Conservation (phyloP, 2,888 invertebrate species). For the Drosophila kambysellisi region DNA sequence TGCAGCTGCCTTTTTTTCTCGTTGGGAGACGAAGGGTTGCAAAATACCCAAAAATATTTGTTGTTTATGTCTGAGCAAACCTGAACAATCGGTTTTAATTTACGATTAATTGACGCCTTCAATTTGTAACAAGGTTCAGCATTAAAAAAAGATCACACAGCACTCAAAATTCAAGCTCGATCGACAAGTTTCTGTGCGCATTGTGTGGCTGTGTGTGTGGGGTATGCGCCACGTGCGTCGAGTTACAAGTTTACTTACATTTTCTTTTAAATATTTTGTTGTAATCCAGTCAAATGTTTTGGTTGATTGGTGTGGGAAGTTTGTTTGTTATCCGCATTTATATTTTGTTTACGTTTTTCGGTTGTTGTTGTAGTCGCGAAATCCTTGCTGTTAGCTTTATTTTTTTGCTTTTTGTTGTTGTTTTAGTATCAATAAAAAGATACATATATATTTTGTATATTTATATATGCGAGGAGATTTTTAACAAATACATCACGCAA, state of each 20-base stretch:
- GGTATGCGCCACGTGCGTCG: conserved; percentile 44
- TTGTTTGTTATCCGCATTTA: conserved; percentile 42
- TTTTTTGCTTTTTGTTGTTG: conserved; percentile 25
- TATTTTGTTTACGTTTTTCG: conserved; percentile 22
- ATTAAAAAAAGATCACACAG: background rate
- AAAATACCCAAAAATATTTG: background rate
- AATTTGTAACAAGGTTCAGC: background rate
- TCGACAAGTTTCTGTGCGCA: background rate
- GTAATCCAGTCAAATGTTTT: conserved; percentile 32
- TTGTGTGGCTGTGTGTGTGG: background rate
- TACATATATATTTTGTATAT: conserved; percentile 19
- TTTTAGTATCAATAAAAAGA: conserved; percentile 34
- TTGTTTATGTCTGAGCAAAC: background rate
- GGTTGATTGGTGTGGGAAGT: conserved; percentile 10
- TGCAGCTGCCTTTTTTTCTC: conserved; percentile 37
- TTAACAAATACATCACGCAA: conserved; percentile 67
- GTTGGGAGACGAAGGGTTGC: conserved; percentile 1
- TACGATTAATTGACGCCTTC: background rate
- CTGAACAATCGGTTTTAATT: background rate
- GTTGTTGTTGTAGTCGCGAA: conserved; percentile 34
- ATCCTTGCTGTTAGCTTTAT: conserved; percentile 33
- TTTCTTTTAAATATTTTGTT: conserved; percentile 13
- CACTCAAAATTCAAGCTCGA: background rate
- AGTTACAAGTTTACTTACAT: conserved; percentile 38
- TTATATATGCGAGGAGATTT: conserved; percentile 10